Base-by-base conservation (phyloP, 2,113 vertebrate species). In the Nanorana parkeri region DNA sequence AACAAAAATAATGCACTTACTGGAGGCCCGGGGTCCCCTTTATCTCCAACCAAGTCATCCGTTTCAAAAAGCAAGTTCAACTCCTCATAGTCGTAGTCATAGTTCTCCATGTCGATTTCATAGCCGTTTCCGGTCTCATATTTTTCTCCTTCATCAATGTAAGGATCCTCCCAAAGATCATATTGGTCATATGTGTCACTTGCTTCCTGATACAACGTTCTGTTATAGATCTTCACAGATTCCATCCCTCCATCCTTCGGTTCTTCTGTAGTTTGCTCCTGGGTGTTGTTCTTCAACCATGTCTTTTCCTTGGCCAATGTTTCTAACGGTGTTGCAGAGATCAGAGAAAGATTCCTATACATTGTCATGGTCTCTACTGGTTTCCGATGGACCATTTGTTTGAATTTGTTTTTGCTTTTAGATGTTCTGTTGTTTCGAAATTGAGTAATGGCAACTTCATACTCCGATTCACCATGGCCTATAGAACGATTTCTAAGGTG, bases 21-120 rank as follows among this genome's bases (percentile, higher is more conserved):
- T 83, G 93, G 91, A 89, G 89, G 91, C 89, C 98, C 98, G 21
- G 94, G 89, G 80, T 99, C 96, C 88, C 98, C 98, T 94, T 98
- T 99, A 73, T 94, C 93, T 87, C 97, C 97, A 85, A 77, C 93
- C 60, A 94, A 88, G 84, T 90, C 92, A 75, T 94, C 93, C 61
- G 94, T 94, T 83, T 96, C 93, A 19, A 96, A 93, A 78, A 96
- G 86, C 86, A 93, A 91, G 58, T 95, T 94, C 83, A 91, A 87
- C 80, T 96, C 96, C 87, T 97, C 96, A 74, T 95, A 94, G 87
- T 93, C 93, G 84, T 96, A 96, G 87, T 94, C 93, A 69, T 97
- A 96, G 90, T 86, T 92, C 78, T 89, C 92, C 77, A 92, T 87
- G 86, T 92, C 90, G 74, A 90, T 85, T 47, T 93, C 94, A 54